Base-by-base conservation (phyloP, 2,797 vertebrate genomes). In the Zenarchopterus dispar region DNA sequence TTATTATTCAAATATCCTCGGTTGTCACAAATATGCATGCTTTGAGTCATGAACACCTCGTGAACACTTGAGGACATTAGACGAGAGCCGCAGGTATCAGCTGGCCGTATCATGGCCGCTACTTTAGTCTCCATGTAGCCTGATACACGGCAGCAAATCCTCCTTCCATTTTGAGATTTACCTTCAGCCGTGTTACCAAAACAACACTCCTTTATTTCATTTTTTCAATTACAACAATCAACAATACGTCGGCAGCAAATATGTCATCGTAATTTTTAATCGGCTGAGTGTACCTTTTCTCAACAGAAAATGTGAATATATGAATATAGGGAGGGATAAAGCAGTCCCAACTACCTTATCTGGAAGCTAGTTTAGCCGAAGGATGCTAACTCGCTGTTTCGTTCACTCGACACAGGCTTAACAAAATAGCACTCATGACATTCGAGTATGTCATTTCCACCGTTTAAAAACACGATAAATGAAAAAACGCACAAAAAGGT, bases 131-230 rank as follows among this genome's bases (percentile, higher is more conserved):
- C 46, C 9, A n/a, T 26, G 23, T 41, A 33, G 31, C 26, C 46
- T 15, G 24, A 2, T 9, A 26, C 24, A 11, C 8, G 17, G 21
- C 7, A 46, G 56, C 46, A 16, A 31, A 18, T 4, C 21, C 41
- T 23, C 61, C 36, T 54, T 70, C 80, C 77, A 83, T 86, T 68
- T 87, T 78, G 73, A 33, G 69, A 26, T 15, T 43, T 13, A 49
- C 21, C 43, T 26, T 39, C 22, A 5, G 15, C 2, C 22, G 43
- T 13, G 36, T 1, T 48, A 31, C 8, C 2, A 9, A 13, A 56
- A 45, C 26, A 45, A 2, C 8, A 31, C 3, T 6, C 47, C 18
- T 5, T 10, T 8, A 1, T 5, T 2, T 0, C 7, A 8, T 17
- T 2, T 0, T n/a, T 6, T 0, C 0, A 24, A 1, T 0, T 3